These are phyloP conservation scores for Xylota sylvarum DNA, from an alignment of 2,888 invertebrate species.

Conservation along the genomic window DNA sequence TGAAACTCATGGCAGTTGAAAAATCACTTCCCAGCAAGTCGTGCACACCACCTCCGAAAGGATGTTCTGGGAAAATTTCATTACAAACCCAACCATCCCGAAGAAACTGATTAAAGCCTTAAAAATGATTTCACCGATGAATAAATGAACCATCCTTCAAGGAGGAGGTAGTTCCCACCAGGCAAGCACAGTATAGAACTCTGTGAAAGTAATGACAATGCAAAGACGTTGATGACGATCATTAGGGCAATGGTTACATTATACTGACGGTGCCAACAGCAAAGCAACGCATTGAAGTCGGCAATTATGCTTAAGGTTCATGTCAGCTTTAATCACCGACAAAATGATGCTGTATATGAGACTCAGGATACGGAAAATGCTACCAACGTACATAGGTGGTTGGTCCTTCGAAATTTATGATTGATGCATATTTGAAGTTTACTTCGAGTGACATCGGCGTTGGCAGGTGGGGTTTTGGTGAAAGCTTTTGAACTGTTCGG, in stretches of 20 bases:
- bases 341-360: conserved; percentile 3
- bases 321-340: conserved; percentile 27
- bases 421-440: conserved; percentile 65
- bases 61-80: conserved; percentile 22
- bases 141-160: conserved; percentile 26
- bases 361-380: neutral
- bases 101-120: conserved; percentile 28
- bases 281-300: conserved; percentile 18
- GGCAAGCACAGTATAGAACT: neutral
- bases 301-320: conserved; percentile 41
- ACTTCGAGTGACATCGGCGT: conserved; percentile 28
- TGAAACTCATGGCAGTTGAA: neutral
- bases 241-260: conserved; percentile 8
- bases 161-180: neutral
- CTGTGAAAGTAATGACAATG: conserved; percentile 19
- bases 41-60: neutral
- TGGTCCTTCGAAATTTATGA: conserved; percentile 37
- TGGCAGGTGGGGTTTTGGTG: neutral
- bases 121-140: conserved; percentile 11
- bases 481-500: conserved; percentile 3
- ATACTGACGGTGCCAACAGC: conserved; percentile 24
- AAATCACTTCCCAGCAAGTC: neutral
- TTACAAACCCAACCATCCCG: conserved; percentile 8
- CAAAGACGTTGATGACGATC: conserved; percentile 36
- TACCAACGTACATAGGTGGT: neutral